Evolutionary conservation across 2,113 vertebrate genomes (phyloP), one percentile per base, ranked within the genome.

Genomic region (Ciconia stormi): DNA sequence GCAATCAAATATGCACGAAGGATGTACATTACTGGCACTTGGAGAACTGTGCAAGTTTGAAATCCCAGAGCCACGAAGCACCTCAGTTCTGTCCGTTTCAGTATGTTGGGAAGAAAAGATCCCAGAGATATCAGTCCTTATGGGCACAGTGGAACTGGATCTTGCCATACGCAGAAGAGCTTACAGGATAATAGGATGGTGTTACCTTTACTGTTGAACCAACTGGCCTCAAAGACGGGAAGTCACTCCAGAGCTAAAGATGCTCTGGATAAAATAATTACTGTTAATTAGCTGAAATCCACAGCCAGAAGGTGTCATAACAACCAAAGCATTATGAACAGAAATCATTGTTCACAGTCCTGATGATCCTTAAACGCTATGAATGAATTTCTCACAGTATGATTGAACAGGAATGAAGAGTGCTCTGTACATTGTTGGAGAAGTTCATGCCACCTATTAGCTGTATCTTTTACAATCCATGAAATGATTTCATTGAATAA

Each of bases 221-320:
- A 47, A 25, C 67, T n/a, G 25, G 14, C 32, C n/a, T 70, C 13
- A 42, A 59, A 88, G 61, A 30, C 20, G 47, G 27, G 61, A 77
- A 85, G 46, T n/a, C 46, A 66, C 46, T 55, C 40, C 40, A 79
- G 65, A 93, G 59, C 27, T 95, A n/a, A 72, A 83, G 90, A 66
- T 56, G 27, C 23, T 62, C 36, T 91, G 61, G 49, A 61, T 79
- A n/a, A 90, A 96, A 49, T 56, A 89, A 89, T 95, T 91, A 82
- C 49, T 65, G 44, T 29, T 93, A 95, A 97, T 97, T 95, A 97
- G 74, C 73, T 92, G 81, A 95, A 95, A 89, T 87, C 29, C 90
- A 91, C 93, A 95, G 71, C 94, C 94, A 95, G 95, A 95, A 97
- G 94, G 87, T 96, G 91, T 95, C 95, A 95, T 93, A 95, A 93